Conservation (phyloP, 2,113 vertebrate species). For the Catharus bicknelli region DNA sequence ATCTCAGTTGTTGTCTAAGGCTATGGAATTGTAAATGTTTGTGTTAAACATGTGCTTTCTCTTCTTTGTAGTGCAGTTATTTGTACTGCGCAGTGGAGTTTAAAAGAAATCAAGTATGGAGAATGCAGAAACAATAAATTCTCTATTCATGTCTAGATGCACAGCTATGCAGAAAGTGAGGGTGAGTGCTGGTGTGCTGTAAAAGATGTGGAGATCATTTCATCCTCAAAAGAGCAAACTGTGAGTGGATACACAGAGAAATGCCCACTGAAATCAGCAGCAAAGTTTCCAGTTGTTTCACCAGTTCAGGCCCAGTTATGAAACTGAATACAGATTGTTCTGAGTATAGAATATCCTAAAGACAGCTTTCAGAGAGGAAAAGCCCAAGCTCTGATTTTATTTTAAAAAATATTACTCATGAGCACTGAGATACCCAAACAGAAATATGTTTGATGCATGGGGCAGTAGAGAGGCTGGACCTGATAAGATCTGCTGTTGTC, state of each 20-base stretch:
- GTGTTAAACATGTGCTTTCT: not conserved
- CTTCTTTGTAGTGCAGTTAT: not conserved
- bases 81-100: not conserved
- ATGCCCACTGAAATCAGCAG: not conserved
- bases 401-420: not conserved
- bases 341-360: not conserved
- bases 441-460: not conserved
- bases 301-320: not conserved
- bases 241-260: not conserved
- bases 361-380: not conserved
- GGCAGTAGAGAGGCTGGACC: not conserved
- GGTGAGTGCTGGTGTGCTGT: not conserved
- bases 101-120: not conserved
- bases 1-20: not conserved
- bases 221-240: not conserved
- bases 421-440: not conserved
- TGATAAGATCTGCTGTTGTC: fast-evolving
- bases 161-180: not conserved
- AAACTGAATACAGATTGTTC: not conserved
- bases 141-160: not conserved
- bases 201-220: not conserved
- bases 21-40: conserved; percentile 23
- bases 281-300: not conserved
- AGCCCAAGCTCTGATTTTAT: not conserved
- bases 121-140: not conserved